phyloP scores from a whole-genome alignment of 1,140 invertebrate genomes.

The Thaumatotibia leucotreta region DNA sequence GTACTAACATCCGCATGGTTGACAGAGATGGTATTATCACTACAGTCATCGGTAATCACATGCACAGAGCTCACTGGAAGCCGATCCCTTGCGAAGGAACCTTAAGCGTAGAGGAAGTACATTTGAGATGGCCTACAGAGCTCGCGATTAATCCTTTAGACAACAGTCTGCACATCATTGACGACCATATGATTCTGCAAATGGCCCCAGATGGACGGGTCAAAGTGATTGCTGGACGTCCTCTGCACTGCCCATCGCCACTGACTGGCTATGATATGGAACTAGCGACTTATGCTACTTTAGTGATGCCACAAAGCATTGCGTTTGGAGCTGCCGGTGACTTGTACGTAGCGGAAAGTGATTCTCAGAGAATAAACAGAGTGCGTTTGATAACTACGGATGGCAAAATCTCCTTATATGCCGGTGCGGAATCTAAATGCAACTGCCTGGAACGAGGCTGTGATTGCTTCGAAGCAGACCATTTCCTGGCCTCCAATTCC shows the following conservation, averaged over 20 bases:
- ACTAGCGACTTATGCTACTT: conserved; percentile 90
- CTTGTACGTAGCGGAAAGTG: conserved; percentile 95
- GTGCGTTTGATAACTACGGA: conserved; percentile 94
- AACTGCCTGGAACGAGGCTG: conserved; percentile 94
- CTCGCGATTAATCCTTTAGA: conserved; percentile 95
- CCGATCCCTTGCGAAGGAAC: conserved; percentile 97
- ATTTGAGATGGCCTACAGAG: conserved; percentile 96
- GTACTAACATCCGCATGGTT: conserved; percentile 94
- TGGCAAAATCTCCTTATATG: conserved; percentile 93
- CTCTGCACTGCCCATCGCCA: conserved; percentile 91
- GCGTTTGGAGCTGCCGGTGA: conserved; percentile 96
- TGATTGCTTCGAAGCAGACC: conserved; percentile 94
- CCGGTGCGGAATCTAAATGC: conserved; percentile 96
- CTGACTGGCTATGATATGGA: conserved; percentile 86
- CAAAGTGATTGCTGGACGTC: conserved; percentile 93
- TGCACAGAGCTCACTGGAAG: conserved; percentile 97
- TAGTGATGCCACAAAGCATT: conserved; percentile 95
- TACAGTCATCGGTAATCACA: conserved; percentile 96
- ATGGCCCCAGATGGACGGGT: conserved; percentile 93
- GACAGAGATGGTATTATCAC: conserved; percentile 94
- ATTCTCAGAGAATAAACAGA: conserved; percentile 95
- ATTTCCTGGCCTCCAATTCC: conserved; percentile 92
- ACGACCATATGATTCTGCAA: conserved; percentile 96
- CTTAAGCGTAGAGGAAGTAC: conserved; percentile 93
- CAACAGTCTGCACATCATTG: conserved; percentile 95